Evolutionary conservation across 2,113 vertebrate species (phyloP).

Genomic region (Scytalopus superciliaris): DNA sequence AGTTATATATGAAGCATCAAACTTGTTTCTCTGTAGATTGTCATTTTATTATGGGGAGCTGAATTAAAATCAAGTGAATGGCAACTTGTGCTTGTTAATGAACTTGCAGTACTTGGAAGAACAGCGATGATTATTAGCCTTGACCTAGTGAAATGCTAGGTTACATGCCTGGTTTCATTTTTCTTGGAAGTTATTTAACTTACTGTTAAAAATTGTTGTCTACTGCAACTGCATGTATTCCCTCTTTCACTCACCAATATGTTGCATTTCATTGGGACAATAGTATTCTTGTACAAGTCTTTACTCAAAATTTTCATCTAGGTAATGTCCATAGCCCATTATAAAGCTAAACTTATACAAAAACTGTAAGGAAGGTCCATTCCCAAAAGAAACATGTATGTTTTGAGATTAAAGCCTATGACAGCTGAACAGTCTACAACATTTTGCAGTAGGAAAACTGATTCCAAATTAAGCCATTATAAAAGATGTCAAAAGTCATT

Average conservation of each 20-base stretch:
- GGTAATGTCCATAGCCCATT: background rate
- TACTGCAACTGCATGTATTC: background rate
- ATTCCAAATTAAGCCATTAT: background rate
- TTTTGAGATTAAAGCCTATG: background rate
- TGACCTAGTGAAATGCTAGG: background rate
- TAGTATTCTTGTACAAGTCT: background rate
- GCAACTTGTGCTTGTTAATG: background rate
- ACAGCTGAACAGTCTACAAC: background rate
- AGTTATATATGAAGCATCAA: background rate
- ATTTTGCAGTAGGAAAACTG: background rate
- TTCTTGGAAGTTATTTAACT: background rate
- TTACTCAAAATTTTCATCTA: background rate
- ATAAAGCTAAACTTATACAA: background rate
- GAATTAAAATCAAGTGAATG: background rate
- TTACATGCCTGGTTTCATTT: background rate
- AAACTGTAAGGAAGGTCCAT: background rate
- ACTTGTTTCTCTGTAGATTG: background rate
- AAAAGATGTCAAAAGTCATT: background rate
- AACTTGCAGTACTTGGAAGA: background rate
- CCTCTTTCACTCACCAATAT: background rate
- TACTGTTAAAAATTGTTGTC: background rate
- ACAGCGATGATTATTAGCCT: background rate
- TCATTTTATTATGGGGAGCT: background rate
- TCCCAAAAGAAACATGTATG: background rate
- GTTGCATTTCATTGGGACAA: background rate